Conservation (phyloP, 92 coral and sea anemone species). For the Pocillopora grandis region DNA sequence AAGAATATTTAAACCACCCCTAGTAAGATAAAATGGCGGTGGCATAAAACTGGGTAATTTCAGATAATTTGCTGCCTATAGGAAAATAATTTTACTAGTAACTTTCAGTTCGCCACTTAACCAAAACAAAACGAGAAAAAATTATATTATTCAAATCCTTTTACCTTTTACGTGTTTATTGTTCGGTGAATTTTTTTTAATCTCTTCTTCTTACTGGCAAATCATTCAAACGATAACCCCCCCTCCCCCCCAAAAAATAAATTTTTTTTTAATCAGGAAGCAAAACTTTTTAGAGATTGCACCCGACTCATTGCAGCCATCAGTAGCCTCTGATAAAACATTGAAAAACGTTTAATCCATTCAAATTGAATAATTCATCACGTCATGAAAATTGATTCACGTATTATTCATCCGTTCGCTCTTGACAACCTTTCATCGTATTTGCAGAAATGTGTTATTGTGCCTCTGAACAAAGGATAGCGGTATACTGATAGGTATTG, state of each 20-base stretch:
- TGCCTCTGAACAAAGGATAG: neutral
- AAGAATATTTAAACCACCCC: neutral
- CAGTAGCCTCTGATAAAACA: neutral
- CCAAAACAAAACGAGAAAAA: neutral
- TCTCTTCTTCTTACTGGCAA: neutral
- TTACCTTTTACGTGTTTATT: neutral
- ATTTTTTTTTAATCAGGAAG: no score
- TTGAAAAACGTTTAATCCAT: neutral
- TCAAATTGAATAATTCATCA: neutral
- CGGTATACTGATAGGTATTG: neutral
- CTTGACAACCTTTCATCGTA: neutral
- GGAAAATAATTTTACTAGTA: neutral
- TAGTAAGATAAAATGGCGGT: neutral
- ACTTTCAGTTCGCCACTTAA: neutral
- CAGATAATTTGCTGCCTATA: neutral
- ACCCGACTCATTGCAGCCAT: no score
- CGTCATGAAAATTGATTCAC: constrained; percentile 13
- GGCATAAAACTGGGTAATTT: neutral
- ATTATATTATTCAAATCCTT: neutral
- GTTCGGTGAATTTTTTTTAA: neutral
- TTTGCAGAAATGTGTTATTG: neutral
- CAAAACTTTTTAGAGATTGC: no score
- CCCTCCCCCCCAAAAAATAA: no score
- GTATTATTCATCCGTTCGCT: constrained; percentile 6
- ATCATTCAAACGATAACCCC: no score